Base-by-base conservation (phyloP, 2,797 vertebrate species). In the Kryptopterus vitreolus region DNA sequence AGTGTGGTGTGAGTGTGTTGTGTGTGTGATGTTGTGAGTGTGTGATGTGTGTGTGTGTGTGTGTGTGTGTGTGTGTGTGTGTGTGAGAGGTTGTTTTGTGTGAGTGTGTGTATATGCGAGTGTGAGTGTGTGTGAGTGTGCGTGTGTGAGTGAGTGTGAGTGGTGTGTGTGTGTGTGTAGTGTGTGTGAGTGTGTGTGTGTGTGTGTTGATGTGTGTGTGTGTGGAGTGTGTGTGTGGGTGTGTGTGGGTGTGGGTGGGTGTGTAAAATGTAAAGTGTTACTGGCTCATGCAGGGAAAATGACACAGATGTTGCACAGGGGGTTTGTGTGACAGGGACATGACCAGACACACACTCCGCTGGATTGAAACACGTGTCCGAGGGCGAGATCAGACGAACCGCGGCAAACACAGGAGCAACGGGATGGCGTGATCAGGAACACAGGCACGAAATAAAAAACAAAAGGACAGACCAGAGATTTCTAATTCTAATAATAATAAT, bases 341-440 rank as follows among this genome's bases (percentile, higher is more conserved):
- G 58, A 78, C 50, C 68, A 80, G 82, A 81, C 70, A 72, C 65
- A 74, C 76, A 87, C 82, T 83, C n/a, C 82, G 84, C 78, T 82
- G 62, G 86, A 87, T 87, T 86, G 24, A 70, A 78, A n/a, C 59
- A 89, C 87, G 78, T 88, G 88, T 88, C 86, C 88, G 86, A 82
- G 86, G 87, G 88, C 82, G 81, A 84, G 79, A 84, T 89, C 87
- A 90, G 86, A 81, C 86, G 89, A 88, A 33, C 57, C 86, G 87
- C 57, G 35, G 73, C 38, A 55, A 59, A 79, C 33, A 38, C 9
- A 31, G 26, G 50, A 68, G 24, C 62, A 76, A 55, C 29, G 33
- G 38, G 8, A 58, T 3, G 29, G 38, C 38, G 38, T 7, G 38
- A 43, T 43, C 38, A 43, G 10, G 38, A 43, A 43, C 38, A 43